Percentiles rank a stretch among this genome's conserved stretches.
Evolutionary conservation across 2,797 vertebrate species (phyloP).

Genomic region (Numenius phaeopus): DNA sequence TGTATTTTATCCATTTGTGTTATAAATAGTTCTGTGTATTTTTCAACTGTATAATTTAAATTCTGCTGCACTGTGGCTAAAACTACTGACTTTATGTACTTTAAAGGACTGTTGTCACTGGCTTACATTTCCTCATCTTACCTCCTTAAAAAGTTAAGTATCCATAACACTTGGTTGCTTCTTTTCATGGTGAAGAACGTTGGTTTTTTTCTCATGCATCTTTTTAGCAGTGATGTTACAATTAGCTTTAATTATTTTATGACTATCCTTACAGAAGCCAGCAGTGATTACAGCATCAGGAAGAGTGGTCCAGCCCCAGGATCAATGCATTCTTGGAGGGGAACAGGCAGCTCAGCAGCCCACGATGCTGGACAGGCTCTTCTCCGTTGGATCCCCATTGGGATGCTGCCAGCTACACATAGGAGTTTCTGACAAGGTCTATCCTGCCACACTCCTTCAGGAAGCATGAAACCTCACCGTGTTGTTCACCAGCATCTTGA

Average conservation of each 20-base stretch:
- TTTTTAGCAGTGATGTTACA: neutral
- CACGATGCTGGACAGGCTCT: neutral
- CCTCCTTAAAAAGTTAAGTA: neutral
- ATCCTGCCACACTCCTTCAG: neutral
- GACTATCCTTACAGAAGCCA: neutral
- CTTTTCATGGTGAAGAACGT: neutral
- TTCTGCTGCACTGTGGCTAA: neutral
- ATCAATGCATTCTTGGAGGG: neutral
- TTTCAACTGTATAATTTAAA: neutral
- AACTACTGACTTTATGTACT: neutral
- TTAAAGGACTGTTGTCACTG: neutral
- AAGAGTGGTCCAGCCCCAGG: neutral
- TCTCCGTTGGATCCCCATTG: accelerated
- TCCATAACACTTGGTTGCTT: neutral
- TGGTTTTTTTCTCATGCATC: neutral
- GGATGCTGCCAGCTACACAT: neutral
- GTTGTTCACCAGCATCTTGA: neutral
- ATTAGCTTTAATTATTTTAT: neutral
- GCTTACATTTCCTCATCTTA: neutral
- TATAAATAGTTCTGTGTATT: neutral
- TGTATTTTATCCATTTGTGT: neutral
- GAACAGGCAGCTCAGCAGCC: neutral
- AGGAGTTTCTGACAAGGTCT: neutral
- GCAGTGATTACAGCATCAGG: neutral
- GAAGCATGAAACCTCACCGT: neutral